These are phyloP conservation scores for Chloroclystis v-ata DNA, from an alignment of 2,888 invertebrate species.

Conservation along the genomic window DNA sequence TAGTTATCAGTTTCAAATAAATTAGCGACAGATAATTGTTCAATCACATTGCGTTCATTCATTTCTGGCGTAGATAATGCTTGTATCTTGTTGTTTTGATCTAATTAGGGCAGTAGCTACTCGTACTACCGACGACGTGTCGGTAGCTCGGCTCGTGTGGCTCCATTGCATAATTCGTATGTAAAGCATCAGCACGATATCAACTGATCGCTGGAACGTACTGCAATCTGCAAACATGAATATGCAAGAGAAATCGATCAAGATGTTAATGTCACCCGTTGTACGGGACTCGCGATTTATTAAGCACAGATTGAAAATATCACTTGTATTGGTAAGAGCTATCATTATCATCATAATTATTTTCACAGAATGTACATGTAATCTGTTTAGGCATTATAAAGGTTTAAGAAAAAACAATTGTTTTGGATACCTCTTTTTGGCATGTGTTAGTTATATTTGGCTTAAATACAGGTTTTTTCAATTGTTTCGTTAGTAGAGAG, in stretches of 20 bases:
- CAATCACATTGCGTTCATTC: conserved; percentile 45
- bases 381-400: no score
- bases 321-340: background rate
- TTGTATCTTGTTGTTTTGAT: conserved; percentile 39
- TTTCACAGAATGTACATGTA: no score
- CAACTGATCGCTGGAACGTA: conserved; percentile 27
- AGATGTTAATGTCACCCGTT: conserved; percentile 44
- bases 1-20: conserved; percentile 12
- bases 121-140: conserved; percentile 7
- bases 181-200: background rate
- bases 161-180: conserved; percentile 32
- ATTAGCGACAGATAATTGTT: conserved; percentile 38
- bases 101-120: conserved; percentile 29
- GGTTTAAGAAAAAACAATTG: no score
- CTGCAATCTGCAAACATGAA: conserved; percentile 37
- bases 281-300: conserved; percentile 33
- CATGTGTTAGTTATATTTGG: no score
- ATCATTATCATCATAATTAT: no score
- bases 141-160: conserved; percentile 20
- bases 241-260: conserved; percentile 50
- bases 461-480: no score
- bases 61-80: conserved; percentile 37
- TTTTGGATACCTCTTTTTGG: no score
- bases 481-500: no score
- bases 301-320: conserved; percentile 27